Evolutionary conservation across 2,113 vertebrate species (phyloP).

Genomic region (Dryoscopus gambensis): DNA sequence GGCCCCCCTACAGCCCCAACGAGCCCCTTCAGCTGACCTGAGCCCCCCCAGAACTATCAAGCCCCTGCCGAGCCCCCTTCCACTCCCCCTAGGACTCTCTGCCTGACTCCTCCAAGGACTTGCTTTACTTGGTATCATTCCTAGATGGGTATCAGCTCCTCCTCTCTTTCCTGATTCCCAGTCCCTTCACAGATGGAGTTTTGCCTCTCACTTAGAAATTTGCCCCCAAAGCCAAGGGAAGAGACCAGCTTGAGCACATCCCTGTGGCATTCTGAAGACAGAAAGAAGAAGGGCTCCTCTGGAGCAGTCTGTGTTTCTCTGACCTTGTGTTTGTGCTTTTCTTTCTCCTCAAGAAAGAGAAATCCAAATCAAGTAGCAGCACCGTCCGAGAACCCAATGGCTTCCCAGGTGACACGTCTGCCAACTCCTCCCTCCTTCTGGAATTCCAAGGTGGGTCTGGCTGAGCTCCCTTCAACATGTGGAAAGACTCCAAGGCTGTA

Average conservation of each 20-base stretch:
- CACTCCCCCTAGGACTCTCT: not conserved
- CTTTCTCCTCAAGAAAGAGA: constrained; percentile 81
- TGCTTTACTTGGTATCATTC: accelerated
- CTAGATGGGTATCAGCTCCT: accelerated
- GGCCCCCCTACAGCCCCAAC: not conserved
- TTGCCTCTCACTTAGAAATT: not conserved
- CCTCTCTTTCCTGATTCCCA: not conserved
- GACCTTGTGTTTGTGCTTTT: not conserved
- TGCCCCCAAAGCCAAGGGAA: not conserved
- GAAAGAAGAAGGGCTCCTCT: not conserved
- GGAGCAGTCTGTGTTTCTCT: not conserved
- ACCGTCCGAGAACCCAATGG: constrained; percentile 79
- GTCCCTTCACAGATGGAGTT: not conserved
- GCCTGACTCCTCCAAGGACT: no score
- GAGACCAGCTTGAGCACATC: not conserved
- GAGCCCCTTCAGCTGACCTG: not conserved
- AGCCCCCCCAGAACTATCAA: not conserved
- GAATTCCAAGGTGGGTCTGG: constrained; percentile 87
- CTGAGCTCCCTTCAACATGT: not conserved
- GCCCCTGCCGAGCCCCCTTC: not conserved
- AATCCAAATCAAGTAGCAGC: constrained; percentile 81
- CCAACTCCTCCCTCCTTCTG: constrained; percentile 87
- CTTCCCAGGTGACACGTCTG: constrained; percentile 81
- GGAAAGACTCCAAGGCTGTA: no score
- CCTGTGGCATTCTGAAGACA: not conserved